These are phyloP conservation scores for Palloptera scutellata DNA, from an alignment of 2,888 invertebrate species.

Conservation along the genomic window DNA sequence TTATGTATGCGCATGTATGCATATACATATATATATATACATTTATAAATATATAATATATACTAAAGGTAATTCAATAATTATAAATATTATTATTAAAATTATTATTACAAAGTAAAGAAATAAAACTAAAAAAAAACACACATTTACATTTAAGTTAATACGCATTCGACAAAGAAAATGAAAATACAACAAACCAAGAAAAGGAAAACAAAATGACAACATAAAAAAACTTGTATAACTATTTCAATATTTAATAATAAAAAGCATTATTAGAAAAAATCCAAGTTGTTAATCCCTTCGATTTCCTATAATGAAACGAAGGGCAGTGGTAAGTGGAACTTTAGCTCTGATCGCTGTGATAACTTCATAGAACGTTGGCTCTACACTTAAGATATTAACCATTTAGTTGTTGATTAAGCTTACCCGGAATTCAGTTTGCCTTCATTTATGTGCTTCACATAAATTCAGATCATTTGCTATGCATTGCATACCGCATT, in stretches of 20 bases:
- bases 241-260: slow-evolving; percentile 37
- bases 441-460: no score
- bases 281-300: neutral
- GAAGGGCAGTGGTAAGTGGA: no score
- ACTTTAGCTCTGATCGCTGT: no score
- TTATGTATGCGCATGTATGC: neutral
- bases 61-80: slow-evolving; percentile 34
- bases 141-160: slow-evolving; percentile 30
- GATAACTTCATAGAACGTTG: no score
- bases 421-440: no score
- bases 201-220: slow-evolving; percentile 14
- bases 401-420: no score
- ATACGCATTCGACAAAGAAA: slow-evolving; percentile 11
- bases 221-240: slow-evolving; percentile 30
- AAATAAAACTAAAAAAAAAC: slow-evolving; percentile 1
- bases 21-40: slow-evolving; percentile 42
- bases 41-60: slow-evolving; percentile 33
- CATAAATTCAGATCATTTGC: no score
- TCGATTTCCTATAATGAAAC: no score
- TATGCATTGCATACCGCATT: no score
- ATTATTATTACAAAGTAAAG: slow-evolving; percentile 7
- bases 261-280: slow-evolving; percentile 36
- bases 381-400: no score
- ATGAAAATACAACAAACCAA: neutral
- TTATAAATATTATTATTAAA: slow-evolving; percentile 16